A percentile compares a stretch with the other conserved stretches of the same genome.
Evolutionary conservation across 1,140 invertebrate genomes (phyloP).

Genomic region (Penaeus vannamei): DNA sequence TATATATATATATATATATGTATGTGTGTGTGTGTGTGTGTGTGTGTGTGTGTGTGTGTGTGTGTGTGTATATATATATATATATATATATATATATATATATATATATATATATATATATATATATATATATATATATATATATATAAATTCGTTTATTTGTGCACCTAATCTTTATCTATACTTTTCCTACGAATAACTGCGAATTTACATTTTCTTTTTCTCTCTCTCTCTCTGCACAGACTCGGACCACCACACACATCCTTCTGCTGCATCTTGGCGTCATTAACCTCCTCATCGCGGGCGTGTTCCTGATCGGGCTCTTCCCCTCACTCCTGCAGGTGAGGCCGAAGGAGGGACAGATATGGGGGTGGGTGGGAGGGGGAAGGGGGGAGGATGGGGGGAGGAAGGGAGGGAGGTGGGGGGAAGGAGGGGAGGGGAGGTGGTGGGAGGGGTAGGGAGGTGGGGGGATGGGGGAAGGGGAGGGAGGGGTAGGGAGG

Average conservation of each 20-base stretch:
- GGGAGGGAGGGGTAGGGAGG: background rate
- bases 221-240: background rate
- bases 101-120: conserved; percentile 24
- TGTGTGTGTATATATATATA: conserved; percentile 25
- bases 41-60: conserved; percentile 35
- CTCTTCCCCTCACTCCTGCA: conserved; percentile 51
- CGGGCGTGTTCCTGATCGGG: conserved; percentile 35
- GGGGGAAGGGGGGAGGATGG: too few species aligned
- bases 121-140: background rate
- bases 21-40: conserved; percentile 39
- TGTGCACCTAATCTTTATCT: background rate
- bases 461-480: too few species aligned
- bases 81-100: conserved; percentile 32
- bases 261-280: conserved; percentile 49
- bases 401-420: too few species aligned
- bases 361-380: too few species aligned
- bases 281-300: conserved; percentile 51
- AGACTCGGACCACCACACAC: conserved; percentile 52
- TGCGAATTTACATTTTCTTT: background rate
- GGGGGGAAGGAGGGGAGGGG: background rate
- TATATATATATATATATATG: conserved; percentile 36
- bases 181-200: background rate
- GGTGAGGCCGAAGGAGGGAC: conserved; percentile 23
- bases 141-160: background rate
- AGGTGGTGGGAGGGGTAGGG: background rate